A percentile compares a stretch with the other conserved stretches of the same genome.
These are phyloP conservation scores for Gallinago stenura DNA, from an alignment of 2,797 vertebrate genomes.

Conservation along the genomic window DNA sequence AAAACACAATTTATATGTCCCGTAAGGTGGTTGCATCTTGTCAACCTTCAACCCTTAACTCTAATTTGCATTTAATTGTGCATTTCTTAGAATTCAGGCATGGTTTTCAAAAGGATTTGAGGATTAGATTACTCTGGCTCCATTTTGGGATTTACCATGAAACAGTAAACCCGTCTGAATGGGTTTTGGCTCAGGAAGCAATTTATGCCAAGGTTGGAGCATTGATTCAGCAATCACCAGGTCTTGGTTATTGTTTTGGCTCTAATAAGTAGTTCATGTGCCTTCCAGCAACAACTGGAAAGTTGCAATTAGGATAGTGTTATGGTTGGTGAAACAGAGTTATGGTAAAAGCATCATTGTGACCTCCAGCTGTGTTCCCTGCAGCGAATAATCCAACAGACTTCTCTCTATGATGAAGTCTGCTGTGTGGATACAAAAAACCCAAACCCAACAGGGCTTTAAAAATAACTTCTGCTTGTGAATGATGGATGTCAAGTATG, in stretches of 20 bases:
- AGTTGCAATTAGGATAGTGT: not conserved
- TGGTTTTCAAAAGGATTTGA: not conserved
- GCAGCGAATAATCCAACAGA: not conserved
- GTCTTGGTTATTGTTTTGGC: not conserved
- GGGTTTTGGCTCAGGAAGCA: not conserved
- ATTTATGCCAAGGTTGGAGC: not conserved
- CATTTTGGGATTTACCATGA: not conserved
- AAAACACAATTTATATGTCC: not conserved
- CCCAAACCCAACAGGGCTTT: not conserved
- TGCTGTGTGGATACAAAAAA: not conserved
- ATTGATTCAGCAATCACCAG: not conserved
- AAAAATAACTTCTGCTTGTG: not conserved
- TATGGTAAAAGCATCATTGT: not conserved
- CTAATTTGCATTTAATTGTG: not conserved
- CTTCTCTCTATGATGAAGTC: not conserved
- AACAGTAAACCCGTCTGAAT: not conserved
- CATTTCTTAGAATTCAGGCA: not conserved
- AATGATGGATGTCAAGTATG: not conserved
- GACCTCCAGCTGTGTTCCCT: not conserved
- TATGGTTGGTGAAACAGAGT: not conserved
- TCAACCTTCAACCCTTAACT: not conserved
- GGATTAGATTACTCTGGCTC: not conserved
- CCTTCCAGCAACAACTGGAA: not conserved
- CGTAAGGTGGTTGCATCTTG: fast-evolving
- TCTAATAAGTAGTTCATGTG: not conserved